A percentile compares a stretch with the other conserved stretches of the same genome.
phyloP scores from a whole-genome alignment of 2,797 vertebrate genomes.

The Telmatherina bonti region DNA sequence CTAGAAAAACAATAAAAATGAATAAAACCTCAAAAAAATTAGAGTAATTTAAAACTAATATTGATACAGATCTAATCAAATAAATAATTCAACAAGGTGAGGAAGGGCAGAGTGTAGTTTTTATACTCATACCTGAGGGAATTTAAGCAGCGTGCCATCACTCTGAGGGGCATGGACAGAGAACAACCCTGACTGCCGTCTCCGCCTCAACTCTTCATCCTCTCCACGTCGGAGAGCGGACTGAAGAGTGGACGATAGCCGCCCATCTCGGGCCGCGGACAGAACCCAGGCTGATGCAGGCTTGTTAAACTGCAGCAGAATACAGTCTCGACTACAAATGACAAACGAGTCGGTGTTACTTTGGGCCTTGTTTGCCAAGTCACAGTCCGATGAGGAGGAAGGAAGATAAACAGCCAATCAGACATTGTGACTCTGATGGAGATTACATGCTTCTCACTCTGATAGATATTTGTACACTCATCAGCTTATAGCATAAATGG shows the following conservation, averaged over 20 bases:
- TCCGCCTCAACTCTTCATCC: constrained; percentile 54
- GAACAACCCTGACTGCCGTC: constrained; percentile 55
- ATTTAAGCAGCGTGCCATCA: constrained; percentile 82
- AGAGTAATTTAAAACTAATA: constrained; percentile 3
- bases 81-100: constrained; percentile 2
- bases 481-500: neutral
- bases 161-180: constrained; percentile 55
- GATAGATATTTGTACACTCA: neutral
- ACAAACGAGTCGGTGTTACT: constrained; percentile 29
- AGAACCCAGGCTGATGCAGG: constrained; percentile 82
- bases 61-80: neutral
- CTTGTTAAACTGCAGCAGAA: constrained; percentile 80
- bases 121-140: constrained; percentile 84
- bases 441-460: neutral
- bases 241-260: constrained; percentile 50
- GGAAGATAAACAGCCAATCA: neutral
- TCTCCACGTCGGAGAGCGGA: constrained; percentile 40
- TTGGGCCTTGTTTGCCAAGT: neutral
- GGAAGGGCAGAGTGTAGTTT: neutral
- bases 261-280: constrained; percentile 76
- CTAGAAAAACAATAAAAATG: constrained; percentile 72
- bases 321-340: constrained; percentile 85
- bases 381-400: neutral
- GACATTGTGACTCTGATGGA: neutral
- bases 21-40: neutral